Base-by-base conservation (phyloP, 2,888 invertebrate genomes). In the Sarcophaga subvicina region DNA sequence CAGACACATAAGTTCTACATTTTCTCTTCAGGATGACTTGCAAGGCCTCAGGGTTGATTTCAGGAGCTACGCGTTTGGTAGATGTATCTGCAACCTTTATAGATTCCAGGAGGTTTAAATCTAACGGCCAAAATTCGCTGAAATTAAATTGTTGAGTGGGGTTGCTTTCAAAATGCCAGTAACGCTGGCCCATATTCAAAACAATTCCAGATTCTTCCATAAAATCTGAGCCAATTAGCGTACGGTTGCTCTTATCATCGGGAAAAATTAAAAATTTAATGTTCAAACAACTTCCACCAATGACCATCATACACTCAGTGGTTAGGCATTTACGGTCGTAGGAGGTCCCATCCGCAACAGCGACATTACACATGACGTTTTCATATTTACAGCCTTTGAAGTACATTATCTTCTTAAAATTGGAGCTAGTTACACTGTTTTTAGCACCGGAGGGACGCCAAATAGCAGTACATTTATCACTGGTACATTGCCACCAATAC, bases 351-450 rank as follows among this genome's bases (percentile, higher is more conserved):
- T 20, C 20, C 20, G 20, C 20, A 20, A 20, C 20, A 20, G 20
- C 20, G 20, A 20, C 20, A 20, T 20, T 20, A 20, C 25, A 80
- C 0, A 37, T 27, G 22, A 85, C 25, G n/a, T 80, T 54, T 4
- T 75, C 59, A 37, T 75, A 87, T 25, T 70, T 59, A 22, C 86
- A 86, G 2, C 83, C 83, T 22, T 83, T 81, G 5, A 73, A 76
- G 11, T 85, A 75, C 73, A 88, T 78, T 1, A 87, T 83, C 0
- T 79, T 78, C 10, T 85, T 87, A 11, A 89, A 45, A 37, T 80
- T 85, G 10, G 83, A 54, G n/a, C 89, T 84, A 8, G 88, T 85
- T 22, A 69, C 6, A 54, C 88, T 89, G 2, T 86, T 88, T 62
- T 85, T 73, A 20, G 88, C 82, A 45, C 81, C 87, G 12, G 86